These are phyloP conservation scores for Cnemophilus loriae DNA, from an alignment of 2,113 vertebrate species.

Conservation along the genomic window DNA sequence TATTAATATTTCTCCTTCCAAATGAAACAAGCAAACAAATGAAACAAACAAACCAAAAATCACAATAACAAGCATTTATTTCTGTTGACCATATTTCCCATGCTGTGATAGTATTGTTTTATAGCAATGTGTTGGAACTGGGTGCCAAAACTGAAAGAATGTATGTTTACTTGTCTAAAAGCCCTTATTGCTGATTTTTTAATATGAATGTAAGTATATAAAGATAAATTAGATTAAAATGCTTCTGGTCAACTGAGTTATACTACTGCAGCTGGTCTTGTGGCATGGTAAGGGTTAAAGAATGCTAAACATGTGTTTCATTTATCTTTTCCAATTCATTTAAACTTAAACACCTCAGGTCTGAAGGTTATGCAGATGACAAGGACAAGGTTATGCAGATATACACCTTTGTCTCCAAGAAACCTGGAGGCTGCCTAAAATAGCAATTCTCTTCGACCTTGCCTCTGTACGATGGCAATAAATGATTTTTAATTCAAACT, in stretches of 20 bases:
- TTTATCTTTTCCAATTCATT: constrained; percentile 6
- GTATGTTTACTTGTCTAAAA: not conserved
- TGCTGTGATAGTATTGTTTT: not conserved
- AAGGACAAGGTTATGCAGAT: not conserved
- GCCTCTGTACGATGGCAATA: not conserved
- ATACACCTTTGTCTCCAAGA: not conserved
- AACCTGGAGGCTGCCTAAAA: constrained; percentile 2
- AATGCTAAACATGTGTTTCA: not conserved
- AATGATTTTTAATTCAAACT: not conserved
- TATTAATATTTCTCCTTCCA: not conserved
- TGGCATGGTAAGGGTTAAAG: not conserved
- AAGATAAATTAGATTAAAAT: not conserved
- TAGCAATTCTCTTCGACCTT: not conserved
- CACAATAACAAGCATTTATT: not conserved
- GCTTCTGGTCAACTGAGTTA: not conserved
- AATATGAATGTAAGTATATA: not conserved
- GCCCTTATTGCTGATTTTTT: not conserved
- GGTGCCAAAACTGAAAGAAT: not conserved
- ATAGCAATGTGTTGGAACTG: not conserved
- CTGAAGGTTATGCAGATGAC: constrained; percentile 13
- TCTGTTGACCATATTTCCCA: accelerated
- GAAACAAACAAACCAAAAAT: no score
- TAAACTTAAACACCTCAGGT: not conserved
- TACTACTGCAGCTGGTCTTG: not conserved
- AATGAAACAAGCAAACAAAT: not conserved